phyloP scores from a whole-genome alignment of 2,888 invertebrate genomes.

The Protodeltote pygarga region DNA sequence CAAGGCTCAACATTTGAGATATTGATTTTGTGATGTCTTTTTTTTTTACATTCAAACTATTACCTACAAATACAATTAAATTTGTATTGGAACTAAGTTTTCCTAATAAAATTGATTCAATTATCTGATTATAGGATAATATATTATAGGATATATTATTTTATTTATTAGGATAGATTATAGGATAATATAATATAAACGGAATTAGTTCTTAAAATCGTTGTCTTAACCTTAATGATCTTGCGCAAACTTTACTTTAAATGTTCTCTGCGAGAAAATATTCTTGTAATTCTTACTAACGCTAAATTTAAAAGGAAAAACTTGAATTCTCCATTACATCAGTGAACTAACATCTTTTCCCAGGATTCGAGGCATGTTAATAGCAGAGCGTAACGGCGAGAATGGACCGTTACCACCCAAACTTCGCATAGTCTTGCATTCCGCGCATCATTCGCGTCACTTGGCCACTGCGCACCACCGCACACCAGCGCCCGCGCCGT shows the following conservation, averaged over 20 bases:
- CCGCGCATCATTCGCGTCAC: constrained; percentile 59
- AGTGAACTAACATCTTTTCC: constrained; percentile 51
- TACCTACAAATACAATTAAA: too few species aligned
- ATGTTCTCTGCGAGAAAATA: constrained; percentile 18
- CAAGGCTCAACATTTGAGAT: too few species aligned
- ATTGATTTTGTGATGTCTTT: too few species aligned
- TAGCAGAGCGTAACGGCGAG: constrained; percentile 39
- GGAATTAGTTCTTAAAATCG: constrained; percentile 11
- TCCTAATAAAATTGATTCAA: too few species aligned
- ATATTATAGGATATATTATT: too few species aligned
- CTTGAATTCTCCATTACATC: constrained; percentile 39
- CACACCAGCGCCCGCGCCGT: constrained; percentile 45
- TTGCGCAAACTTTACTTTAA: constrained; percentile 22
- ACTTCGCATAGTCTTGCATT: constrained; percentile 56
- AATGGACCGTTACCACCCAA: constrained; percentile 52
- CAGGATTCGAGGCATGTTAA: constrained; percentile 52
- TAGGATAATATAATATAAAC: too few species aligned
- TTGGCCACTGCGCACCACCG: constrained; percentile 16
- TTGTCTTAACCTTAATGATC: constrained; percentile 29
- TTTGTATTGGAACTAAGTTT: too few species aligned
- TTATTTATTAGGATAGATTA: too few species aligned
- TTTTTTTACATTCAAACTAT: too few species aligned
- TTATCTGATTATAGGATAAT: too few species aligned
- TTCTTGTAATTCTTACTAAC: constrained; percentile 41
- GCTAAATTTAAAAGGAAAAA: constrained; percentile 37